These are phyloP conservation scores for Heptranchias perlo DNA, from an alignment of 2,113 vertebrate genomes.

Conservation along the genomic window DNA sequence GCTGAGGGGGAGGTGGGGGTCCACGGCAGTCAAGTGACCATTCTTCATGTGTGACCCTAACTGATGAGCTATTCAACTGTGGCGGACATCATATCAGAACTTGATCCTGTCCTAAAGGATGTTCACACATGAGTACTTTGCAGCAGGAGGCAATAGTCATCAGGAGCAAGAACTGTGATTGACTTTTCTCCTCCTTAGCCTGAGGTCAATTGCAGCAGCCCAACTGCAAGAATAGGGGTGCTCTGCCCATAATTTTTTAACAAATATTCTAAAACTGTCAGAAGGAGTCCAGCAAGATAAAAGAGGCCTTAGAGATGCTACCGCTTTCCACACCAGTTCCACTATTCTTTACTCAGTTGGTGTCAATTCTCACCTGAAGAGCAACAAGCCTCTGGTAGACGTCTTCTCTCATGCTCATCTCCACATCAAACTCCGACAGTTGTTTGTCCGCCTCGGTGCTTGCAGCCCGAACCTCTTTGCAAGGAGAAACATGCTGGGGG, in stretches of 20 bases:
- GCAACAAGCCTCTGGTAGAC: slow-evolving; percentile 85
- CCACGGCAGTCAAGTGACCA: background rate
- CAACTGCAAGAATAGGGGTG: background rate
- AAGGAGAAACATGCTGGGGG: slow-evolving; percentile 85
- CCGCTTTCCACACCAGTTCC: rapidly evolving
- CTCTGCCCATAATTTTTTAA: background rate
- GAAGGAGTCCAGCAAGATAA: background rate
- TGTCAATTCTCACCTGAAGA: slow-evolving; percentile 66
- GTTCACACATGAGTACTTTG: background rate
- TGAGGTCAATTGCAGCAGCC: background rate
- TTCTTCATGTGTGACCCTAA: background rate
- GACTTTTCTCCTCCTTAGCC: background rate
- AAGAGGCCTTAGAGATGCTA: rapidly evolving
- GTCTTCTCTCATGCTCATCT: slow-evolving; percentile 96
- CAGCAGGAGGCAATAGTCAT: background rate
- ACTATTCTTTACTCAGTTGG: rapidly evolving
- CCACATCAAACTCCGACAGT: slow-evolving; percentile 91
- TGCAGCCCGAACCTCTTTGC: slow-evolving; percentile 72
- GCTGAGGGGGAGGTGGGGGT: background rate
- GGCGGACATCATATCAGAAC: background rate
- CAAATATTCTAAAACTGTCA: background rate
- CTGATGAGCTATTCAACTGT: background rate
- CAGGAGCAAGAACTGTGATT: background rate
- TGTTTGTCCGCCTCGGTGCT: slow-evolving; percentile 91
- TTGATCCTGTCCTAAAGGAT: too few relatives aligned